Percentiles rank a stretch among this genome's conserved stretches.
These are phyloP conservation scores for Epistrophe eligans DNA, from an alignment of 2,888 invertebrate species.

Conservation along the genomic window DNA sequence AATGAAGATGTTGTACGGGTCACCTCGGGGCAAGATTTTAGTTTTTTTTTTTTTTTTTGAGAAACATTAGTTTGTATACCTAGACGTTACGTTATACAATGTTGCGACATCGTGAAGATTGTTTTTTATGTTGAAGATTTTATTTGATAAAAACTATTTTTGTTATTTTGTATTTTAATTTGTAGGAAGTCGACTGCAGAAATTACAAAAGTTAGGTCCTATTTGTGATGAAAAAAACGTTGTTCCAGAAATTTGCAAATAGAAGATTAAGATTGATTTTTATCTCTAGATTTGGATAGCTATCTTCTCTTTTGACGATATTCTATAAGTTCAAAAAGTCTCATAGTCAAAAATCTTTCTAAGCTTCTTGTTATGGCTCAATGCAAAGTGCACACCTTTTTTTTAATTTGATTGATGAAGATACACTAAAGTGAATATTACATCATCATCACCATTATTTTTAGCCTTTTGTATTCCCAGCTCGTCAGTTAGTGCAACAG, in stretches of 20 bases:
- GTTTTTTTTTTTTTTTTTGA: not conserved
- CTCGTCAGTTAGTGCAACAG: not conserved
- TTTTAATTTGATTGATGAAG: slow-evolving; percentile 6
- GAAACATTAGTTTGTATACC: not conserved
- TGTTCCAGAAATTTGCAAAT: not conserved
- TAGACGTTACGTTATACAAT: not conserved
- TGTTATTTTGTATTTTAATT: not conserved
- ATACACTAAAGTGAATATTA: slow-evolving; percentile 1
- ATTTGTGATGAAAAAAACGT: not conserved
- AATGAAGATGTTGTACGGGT: slow-evolving; percentile 27
- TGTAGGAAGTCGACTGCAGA: not conserved
- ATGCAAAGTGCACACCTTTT: not conserved
- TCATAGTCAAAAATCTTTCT: too few species aligned
- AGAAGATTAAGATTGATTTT: not conserved
- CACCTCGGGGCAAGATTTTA: slow-evolving; percentile 14
- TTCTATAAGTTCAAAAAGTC: too few species aligned
- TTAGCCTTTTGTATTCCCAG: not conserved
- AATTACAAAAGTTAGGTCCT: not conserved
- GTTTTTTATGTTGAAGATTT: not conserved
- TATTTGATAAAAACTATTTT: not conserved
- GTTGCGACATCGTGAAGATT: slow-evolving; percentile 5
- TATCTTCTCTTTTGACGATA: too few species aligned
- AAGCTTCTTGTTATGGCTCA: not conserved
- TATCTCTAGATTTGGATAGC: too few species aligned
- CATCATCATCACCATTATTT: slow-evolving; percentile 1